phyloP scores from a whole-genome alignment of 2,797 vertebrate species.

The Karalla daura region DNA sequence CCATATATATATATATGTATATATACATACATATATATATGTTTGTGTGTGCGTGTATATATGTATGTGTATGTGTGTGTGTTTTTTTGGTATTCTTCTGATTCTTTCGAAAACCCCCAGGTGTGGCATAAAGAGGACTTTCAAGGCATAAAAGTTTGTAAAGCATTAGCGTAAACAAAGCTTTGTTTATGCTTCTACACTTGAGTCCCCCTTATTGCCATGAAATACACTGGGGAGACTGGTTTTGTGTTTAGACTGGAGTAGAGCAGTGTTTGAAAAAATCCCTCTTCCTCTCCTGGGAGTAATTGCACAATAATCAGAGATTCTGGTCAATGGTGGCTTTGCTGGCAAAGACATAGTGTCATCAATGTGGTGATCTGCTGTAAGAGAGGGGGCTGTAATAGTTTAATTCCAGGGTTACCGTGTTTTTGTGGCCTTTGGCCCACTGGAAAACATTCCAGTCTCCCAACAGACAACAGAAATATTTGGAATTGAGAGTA shows the following conservation, averaged over 20 bases:
- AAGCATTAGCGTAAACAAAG: constrained; percentile 30
- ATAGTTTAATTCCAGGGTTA: constrained; percentile 74
- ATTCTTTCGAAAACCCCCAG: neutral
- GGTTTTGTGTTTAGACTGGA: constrained; percentile 43
- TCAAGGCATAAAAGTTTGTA: constrained; percentile 14
- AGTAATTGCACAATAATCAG: constrained; percentile 65
- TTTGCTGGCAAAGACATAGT: constrained; percentile 71
- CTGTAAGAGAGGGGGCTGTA: constrained; percentile 55
- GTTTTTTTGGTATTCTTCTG: constrained; percentile 6
- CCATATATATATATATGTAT: too few relatives aligned
- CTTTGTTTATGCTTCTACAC: constrained; percentile 38
- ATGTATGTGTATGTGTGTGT: too few relatives aligned
- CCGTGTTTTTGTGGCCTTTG: constrained; percentile 38
- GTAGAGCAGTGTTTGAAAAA: constrained; percentile 35
- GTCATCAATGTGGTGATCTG: constrained; percentile 66
- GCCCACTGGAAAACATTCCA: constrained; percentile 58
- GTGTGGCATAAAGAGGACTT: neutral
- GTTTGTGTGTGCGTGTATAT: too few relatives aligned
- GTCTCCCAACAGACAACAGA: constrained; percentile 30
- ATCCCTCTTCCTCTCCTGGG: constrained; percentile 51
- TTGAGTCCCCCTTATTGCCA: constrained; percentile 27
- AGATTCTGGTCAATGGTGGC: constrained; percentile 64
- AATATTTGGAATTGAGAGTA: constrained; percentile 35
- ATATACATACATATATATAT: too few relatives aligned
- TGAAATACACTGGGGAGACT: constrained; percentile 44